phyloP scores from a whole-genome alignment of 23 tunicate species.

The Trididemnum nubilum region DNA sequence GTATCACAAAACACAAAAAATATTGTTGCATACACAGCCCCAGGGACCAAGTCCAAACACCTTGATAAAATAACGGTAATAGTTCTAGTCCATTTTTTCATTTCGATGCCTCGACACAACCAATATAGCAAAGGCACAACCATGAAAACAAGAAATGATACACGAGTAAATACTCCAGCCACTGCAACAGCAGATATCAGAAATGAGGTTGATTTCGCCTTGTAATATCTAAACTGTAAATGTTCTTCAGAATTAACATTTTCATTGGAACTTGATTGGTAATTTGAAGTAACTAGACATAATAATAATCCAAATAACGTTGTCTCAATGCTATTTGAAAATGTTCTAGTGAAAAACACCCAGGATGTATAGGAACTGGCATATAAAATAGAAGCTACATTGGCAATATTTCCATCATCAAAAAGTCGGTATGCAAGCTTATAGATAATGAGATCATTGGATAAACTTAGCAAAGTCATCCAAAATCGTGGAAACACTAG shows the following conservation, averaged over 20 bases:
- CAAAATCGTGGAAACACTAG: slow-evolving; percentile 47
- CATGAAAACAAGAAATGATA: slow-evolving; percentile 36
- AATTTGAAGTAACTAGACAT: slow-evolving; percentile 4
- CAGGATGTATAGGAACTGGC: slow-evolving; percentile 50
- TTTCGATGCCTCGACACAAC: too few relatives aligned
- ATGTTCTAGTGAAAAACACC: slow-evolving; percentile 61
- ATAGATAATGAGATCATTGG: slow-evolving; percentile 30
- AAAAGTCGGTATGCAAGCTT: slow-evolving; percentile 8
- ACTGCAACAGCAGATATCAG: slow-evolving; percentile 9
- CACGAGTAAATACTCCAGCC: slow-evolving; percentile 36
- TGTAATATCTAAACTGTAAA: background rate
- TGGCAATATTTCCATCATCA: slow-evolving; percentile 13
- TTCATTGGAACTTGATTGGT: background rate
- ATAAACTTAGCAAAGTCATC: slow-evolving; percentile 46
- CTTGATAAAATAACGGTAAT: background rate
- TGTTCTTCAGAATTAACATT: background rate
- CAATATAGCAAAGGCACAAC: slow-evolving; percentile 38
- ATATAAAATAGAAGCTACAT: slow-evolving; percentile 34
- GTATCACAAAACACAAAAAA: slow-evolving; percentile 5
- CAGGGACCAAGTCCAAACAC: background rate
- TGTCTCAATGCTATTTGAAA: slow-evolving; percentile 41
- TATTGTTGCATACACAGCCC: background rate
- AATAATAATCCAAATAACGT: slow-evolving; percentile 32
- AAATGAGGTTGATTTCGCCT: too few relatives aligned
- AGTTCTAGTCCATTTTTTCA: too few relatives aligned